phyloP scores from a whole-genome alignment of 1,140 invertebrate genomes.

The Reticulitermes speratus region DNA sequence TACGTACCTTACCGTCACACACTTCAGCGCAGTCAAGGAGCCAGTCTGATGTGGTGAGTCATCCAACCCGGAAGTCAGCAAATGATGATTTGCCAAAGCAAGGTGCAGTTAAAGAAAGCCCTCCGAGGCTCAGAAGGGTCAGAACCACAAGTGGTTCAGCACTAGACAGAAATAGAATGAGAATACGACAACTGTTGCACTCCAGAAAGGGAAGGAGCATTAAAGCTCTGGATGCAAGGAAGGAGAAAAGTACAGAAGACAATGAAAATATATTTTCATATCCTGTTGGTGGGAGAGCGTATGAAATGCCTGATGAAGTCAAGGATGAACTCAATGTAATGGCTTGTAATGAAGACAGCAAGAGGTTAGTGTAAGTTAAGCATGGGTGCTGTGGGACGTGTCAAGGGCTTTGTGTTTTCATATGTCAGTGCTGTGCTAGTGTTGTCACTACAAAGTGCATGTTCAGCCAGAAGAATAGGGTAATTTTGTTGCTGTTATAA shows the following conservation, averaged over 20 bases:
- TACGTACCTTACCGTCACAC: background rate
- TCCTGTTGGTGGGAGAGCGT: background rate
- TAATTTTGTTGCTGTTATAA: no score
- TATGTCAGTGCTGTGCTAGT: no score
- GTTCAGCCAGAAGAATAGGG: no score
- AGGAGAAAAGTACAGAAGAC: background rate
- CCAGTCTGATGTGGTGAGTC: background rate
- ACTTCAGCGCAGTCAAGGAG: background rate
- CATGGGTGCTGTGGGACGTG: no score
- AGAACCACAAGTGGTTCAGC: no score
- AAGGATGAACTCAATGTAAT: constrained; percentile 1
- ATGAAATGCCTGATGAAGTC: constrained; percentile 4
- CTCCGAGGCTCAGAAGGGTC: background rate
- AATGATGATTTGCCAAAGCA: background rate
- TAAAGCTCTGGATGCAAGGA: no score
- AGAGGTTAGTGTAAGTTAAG: background rate
- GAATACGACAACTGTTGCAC: no score
- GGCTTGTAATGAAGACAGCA: background rate
- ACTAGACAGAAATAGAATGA: no score
- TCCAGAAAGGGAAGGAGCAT: no score
- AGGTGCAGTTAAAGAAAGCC: no score
- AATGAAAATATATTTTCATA: background rate
- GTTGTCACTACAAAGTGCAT: no score
- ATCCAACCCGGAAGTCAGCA: background rate
- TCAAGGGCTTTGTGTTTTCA: no score